Conservation (phyloP, 2,888 invertebrate species). For the Phengaris arion region DNA sequence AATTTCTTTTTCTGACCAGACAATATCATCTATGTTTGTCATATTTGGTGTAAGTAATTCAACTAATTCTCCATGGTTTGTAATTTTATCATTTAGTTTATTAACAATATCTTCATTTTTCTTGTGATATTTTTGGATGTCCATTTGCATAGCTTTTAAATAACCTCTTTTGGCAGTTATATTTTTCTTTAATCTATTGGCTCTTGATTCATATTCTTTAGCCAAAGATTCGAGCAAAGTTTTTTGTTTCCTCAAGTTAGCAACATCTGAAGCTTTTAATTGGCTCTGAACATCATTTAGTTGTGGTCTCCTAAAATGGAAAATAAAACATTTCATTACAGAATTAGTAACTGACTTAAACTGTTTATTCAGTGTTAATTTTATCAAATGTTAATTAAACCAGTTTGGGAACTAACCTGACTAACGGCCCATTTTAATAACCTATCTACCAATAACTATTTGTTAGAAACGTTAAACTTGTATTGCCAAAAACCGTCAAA, state of each 20-base stretch:
- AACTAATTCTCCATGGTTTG: constrained; percentile 53
- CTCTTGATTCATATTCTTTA: constrained; percentile 65
- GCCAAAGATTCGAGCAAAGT: constrained; percentile 57
- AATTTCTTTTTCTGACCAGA: constrained; percentile 56
- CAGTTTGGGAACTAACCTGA: too few species aligned
- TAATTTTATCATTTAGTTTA: constrained; percentile 58
- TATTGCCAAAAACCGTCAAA: too few species aligned
- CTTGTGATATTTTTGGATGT: constrained; percentile 68
- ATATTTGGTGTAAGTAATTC: constrained; percentile 46
- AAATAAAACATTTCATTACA: neutral
- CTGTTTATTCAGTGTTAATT: too few species aligned
- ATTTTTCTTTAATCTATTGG: constrained; percentile 59
- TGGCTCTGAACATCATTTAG: constrained; percentile 63
- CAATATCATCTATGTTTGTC: constrained; percentile 49
- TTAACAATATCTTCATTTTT: constrained; percentile 62
- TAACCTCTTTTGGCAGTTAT: constrained; percentile 66
- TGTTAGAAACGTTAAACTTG: too few species aligned
- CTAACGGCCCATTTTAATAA: too few species aligned
- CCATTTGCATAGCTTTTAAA: constrained; percentile 65
- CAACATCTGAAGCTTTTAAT: constrained; percentile 60
- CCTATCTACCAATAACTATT: too few species aligned
- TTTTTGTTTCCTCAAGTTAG: constrained; percentile 64
- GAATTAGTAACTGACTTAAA: too few species aligned
- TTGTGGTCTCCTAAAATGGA: constrained; percentile 63
- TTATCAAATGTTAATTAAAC: too few species aligned